Percentiles rank a stretch among this genome's conserved stretches.
Conservation (phyloP, 92 coral and sea anemone genomes). For the Actinostola sp. region DNA sequence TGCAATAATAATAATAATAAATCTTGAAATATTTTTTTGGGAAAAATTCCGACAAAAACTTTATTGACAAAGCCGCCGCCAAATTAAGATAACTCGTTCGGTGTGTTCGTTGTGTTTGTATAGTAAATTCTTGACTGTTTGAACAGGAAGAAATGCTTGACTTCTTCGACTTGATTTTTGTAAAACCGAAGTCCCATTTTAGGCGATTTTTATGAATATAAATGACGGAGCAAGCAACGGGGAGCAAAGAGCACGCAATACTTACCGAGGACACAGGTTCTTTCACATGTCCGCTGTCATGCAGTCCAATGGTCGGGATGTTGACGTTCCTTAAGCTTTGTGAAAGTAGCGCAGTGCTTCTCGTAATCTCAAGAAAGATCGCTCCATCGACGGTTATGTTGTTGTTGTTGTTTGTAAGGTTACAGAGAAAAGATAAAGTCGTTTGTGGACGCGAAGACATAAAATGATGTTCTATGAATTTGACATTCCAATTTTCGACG, state of each 20-base stretch:
- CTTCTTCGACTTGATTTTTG: no score
- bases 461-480: neutral
- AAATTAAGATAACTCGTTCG: no score
- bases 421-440: neutral
- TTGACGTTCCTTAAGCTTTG: neutral
- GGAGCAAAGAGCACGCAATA: neutral
- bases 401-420: neutral
- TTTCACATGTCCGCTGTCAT: neutral
- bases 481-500: neutral
- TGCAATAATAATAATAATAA: no score
- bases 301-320: slow-evolving; percentile 16
- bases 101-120: no score
- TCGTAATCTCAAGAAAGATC: slow-evolving; percentile 12
- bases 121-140: no score
- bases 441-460: neutral
- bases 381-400: neutral
- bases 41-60: no score
- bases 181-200: no score
- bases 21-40: no score
- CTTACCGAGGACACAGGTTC: slow-evolving; percentile 2
- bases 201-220: no score
- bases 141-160: no score
- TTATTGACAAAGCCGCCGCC: no score
- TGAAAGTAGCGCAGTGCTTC: neutral
- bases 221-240: neutral